A percentile compares a stretch with the other conserved stretches of the same genome.
Conservation (phyloP, 2,797 vertebrate genomes). For the Poecile montanus region DNA sequence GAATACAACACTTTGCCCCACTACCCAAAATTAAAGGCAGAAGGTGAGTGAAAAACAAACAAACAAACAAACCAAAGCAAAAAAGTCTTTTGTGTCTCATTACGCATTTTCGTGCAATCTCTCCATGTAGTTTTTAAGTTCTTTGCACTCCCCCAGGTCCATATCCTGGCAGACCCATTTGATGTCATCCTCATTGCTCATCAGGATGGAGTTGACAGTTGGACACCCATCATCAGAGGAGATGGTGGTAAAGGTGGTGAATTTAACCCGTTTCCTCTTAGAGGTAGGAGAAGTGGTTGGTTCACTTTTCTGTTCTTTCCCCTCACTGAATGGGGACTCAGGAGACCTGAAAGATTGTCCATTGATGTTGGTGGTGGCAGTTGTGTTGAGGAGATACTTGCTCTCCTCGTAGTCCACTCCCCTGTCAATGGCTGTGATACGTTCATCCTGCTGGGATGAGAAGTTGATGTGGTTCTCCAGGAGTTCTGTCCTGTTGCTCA, state of each 20-base stretch:
- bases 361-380: constrained; percentile 63
- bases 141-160: constrained; percentile 78
- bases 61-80: constrained; percentile 6
- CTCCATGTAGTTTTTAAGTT: constrained; percentile 75
- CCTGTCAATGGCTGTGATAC: constrained; percentile 86
- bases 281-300: constrained; percentile 90
- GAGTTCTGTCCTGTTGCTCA: constrained; percentile 88
- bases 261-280: constrained; percentile 93
- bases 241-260: constrained; percentile 90
- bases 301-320: constrained; percentile 75
- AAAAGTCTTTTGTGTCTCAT: not conserved
- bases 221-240: constrained; percentile 80
- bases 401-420: constrained; percentile 82
- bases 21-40: constrained; percentile 75
- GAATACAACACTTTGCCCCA: constrained; percentile 13
- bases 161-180: constrained; percentile 90
- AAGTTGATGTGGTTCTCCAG: constrained; percentile 85
- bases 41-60: constrained; percentile 72
- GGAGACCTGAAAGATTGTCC: constrained; percentile 78
- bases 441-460: constrained; percentile 81
- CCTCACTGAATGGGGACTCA: constrained; percentile 58
- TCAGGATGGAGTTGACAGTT: constrained; percentile 72
- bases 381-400: constrained; percentile 78
- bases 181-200: constrained; percentile 82
- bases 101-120: constrained; percentile 68